Percentiles rank a stretch among this genome's conserved stretches.
phyloP scores from a whole-genome alignment of 1,140 invertebrate species.

The Apocrypta bakeri region DNA sequence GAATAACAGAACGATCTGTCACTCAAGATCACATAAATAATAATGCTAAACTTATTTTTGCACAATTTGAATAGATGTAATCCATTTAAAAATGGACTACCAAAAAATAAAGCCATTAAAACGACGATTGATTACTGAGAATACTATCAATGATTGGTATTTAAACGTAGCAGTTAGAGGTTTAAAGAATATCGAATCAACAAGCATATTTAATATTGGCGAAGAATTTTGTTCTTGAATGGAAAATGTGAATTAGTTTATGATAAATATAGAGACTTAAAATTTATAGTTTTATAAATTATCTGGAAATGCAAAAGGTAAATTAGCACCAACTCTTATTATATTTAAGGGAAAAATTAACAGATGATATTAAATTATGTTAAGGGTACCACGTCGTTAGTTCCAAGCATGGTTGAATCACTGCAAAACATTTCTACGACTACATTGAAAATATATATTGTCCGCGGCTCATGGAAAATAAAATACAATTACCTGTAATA shows the following conservation, averaged over 20 bases:
- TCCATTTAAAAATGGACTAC: neutral
- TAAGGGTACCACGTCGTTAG: neutral
- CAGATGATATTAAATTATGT: neutral
- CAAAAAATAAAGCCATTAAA: neutral
- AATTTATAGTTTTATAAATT: neutral
- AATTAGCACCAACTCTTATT: neutral
- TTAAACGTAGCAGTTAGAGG: neutral
- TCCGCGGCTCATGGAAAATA: neutral
- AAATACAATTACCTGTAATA: constrained; percentile 5
- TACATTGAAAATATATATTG: constrained; percentile 12
- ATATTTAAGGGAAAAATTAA: neutral
- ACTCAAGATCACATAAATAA: neutral
- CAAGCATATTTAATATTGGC: constrained; percentile 18
- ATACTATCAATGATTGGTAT: neutral
- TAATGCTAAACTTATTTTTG: neutral
- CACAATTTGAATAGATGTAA: neutral
- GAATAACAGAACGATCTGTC: neutral
- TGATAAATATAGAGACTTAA: neutral
- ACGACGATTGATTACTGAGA: neutral
- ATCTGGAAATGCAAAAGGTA: neutral
- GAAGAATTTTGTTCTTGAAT: neutral
- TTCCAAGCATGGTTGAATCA: neutral
- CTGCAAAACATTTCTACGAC: neutral
- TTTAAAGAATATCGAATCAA: neutral
- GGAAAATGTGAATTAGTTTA: neutral